Base-by-base conservation (phyloP, 1,140 invertebrate genomes). In the Trypoxylus dichotomus region DNA sequence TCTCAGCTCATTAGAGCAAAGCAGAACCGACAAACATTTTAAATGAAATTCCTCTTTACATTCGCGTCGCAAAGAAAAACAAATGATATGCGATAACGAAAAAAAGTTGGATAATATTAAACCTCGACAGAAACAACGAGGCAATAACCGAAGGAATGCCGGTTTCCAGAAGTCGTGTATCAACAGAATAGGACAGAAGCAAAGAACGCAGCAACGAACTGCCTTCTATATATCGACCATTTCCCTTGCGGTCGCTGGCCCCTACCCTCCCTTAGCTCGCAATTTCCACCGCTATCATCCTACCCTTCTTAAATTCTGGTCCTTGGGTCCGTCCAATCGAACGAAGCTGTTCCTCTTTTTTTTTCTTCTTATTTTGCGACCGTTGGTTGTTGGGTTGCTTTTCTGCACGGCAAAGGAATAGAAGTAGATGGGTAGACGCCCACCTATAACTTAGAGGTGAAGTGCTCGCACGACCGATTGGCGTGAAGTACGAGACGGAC, bases 211-310 rank as follows among this genome's bases (percentile, higher is more conserved):
- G 11, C 11, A 42, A 42, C 11, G 43, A 13, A 7, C 43, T 13
- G 43, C 0, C 43, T 47, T 24, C 74, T 79, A 75, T 79, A 79
- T 79, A 79, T 79, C 75, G 75, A n/a, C 78, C 27, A 75, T 79
- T 79, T 79, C 78, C 78, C 78, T 42, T 79, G 78, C 78, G 78
- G 78, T 79, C 76, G 68, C 68, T 63, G 1, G 11, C 32, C 75
- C 25, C 21, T 13, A 60, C 54, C 47, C 58, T 74, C 79, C 76
- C 75, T 77, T 79, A 79, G 72, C 79, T 76, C 76, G 72, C 79
- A 77, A 79, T 79, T 79, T 79, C 79, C 74, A 79, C 72, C 75
- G 79, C 77, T 76, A 79, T 79, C 79, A 79, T 79, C 77, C 79
- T 77, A 77, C 79, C 79, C 43, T 47, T 37, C 43, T 47, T 13